These are phyloP conservation scores for Oenanthe melanoleuca DNA, from an alignment of 2,113 vertebrate species.

Conservation along the genomic window DNA sequence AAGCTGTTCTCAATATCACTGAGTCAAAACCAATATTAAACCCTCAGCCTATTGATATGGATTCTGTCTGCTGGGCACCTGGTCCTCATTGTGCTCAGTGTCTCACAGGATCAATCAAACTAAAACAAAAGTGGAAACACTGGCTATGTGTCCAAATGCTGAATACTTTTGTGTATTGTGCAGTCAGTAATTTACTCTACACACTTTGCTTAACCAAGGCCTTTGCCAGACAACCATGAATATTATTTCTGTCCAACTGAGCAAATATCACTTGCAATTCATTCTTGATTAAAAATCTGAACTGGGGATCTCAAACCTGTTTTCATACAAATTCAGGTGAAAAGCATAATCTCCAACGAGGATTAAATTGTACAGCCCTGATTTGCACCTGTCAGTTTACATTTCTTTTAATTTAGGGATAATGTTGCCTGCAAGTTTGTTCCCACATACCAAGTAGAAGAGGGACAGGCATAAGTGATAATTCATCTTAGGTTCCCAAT, in stretches of 20 bases:
- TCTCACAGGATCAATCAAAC: not conserved
- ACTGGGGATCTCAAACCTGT: not conserved
- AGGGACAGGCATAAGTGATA: not conserved
- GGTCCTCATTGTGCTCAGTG: not conserved
- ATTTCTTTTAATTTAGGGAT: not conserved
- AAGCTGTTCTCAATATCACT: not conserved
- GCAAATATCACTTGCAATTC: not conserved
- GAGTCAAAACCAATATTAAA: not conserved
- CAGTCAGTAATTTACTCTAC: not conserved
- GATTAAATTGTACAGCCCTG: not conserved
- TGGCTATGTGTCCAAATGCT: not conserved
- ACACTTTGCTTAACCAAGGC: not conserved
- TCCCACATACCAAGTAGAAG: not conserved
- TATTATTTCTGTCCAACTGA: not conserved
- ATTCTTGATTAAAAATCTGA: not conserved
- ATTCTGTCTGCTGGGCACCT: not conserved
- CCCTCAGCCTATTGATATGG: rapidly evolving
- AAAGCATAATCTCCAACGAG: not conserved
- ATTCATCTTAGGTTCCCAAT: not conserved
- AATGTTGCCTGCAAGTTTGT: not conserved
- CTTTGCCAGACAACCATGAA: not conserved
- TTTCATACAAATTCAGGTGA: not conserved
- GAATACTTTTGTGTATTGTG: not conserved
- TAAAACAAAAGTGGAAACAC: not conserved
- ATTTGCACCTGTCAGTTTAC: not conserved